Conservation (phyloP, 2,888 invertebrate genomes). For the Gryllus longicercus region DNA sequence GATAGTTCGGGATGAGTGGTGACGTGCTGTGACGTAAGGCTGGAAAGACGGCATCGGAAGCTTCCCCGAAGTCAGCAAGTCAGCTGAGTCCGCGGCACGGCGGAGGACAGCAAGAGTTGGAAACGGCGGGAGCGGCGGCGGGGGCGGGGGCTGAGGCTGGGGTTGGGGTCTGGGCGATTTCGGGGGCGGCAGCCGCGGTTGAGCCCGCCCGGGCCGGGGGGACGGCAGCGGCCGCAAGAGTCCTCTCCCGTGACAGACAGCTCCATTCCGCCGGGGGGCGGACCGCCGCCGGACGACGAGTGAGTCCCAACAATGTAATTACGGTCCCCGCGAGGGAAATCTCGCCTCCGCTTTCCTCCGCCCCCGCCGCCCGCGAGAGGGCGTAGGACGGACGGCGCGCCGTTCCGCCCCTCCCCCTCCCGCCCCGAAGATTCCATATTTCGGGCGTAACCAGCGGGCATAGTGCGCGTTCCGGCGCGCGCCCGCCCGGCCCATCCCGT, state of each 20-base stretch:
- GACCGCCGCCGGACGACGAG: neutral
- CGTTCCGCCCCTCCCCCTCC: neutral
- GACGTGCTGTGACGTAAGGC: no score
- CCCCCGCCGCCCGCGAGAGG: neutral
- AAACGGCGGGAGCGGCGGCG: neutral
- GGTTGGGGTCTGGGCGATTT: neutral
- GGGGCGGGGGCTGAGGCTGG: neutral
- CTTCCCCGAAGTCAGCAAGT: no score
- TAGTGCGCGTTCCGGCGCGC: neutral
- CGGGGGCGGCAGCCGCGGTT: neutral
- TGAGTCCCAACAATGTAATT: slow-evolving; percentile 7
- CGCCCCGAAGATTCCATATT: neutral
- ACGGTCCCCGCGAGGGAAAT: slow-evolving; percentile 17
- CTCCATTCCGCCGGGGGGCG: neutral
- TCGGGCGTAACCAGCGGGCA: slow-evolving; percentile 6
- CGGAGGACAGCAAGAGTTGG: no score
- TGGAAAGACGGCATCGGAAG: no score
- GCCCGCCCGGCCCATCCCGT: no score
- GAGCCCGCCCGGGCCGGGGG: neutral
- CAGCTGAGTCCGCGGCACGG: no score
- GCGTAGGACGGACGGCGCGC: neutral
- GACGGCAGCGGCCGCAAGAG: slow-evolving; percentile 6
- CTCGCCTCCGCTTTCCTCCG: neutral
- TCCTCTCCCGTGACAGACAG: slow-evolving; percentile 17
- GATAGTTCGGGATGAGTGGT: no score